These are phyloP conservation scores for Oscheius sp. DNA, from an alignment of 2,888 invertebrate species.

Conservation along the genomic window DNA sequence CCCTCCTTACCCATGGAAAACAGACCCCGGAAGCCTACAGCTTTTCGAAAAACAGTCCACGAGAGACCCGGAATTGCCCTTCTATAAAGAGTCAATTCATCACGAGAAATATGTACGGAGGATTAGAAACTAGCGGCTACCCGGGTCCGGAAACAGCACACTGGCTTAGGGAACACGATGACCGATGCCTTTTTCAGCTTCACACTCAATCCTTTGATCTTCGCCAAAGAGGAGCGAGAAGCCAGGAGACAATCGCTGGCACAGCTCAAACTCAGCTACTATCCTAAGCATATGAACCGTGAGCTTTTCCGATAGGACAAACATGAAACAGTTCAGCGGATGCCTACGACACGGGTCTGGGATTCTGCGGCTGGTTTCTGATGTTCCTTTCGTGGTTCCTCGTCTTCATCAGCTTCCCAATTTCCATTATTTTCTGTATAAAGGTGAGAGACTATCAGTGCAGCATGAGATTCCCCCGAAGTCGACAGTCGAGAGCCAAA, in stretches of 20 bases:
- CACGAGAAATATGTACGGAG: conserved; percentile 35
- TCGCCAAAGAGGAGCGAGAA: conserved; percentile 72
- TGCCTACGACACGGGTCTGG: conserved; percentile 70
- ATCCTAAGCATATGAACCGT: conserved; percentile 70
- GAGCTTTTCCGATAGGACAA: conserved; percentile 38
- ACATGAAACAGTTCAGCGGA: conserved; percentile 63
- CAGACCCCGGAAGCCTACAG: no score
- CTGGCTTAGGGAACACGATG: conserved; percentile 14
- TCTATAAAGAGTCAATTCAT: conserved; percentile 13
- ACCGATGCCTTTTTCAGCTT: conserved; percentile 55
- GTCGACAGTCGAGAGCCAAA: not conserved
- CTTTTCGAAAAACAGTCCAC: no score
- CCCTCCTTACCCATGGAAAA: no score
- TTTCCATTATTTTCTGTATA: conserved; percentile 66
- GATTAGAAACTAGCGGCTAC: conserved; percentile 18
- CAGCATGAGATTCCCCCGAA: not conserved
- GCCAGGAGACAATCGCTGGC: conserved; percentile 71
- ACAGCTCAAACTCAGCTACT: conserved; percentile 72
- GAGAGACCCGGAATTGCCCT: conserved; percentile 6
- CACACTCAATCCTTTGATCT: conserved; percentile 72
- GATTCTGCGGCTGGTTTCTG: conserved; percentile 66
- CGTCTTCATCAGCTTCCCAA: conserved; percentile 60
- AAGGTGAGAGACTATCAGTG: conserved; percentile 45
- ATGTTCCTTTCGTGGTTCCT: conserved; percentile 64
- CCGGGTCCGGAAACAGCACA: conserved; percentile 29